These are phyloP conservation scores for Peribatodes rhomboidaria DNA, from an alignment of 2,888 invertebrate species.

Conservation along the genomic window DNA sequence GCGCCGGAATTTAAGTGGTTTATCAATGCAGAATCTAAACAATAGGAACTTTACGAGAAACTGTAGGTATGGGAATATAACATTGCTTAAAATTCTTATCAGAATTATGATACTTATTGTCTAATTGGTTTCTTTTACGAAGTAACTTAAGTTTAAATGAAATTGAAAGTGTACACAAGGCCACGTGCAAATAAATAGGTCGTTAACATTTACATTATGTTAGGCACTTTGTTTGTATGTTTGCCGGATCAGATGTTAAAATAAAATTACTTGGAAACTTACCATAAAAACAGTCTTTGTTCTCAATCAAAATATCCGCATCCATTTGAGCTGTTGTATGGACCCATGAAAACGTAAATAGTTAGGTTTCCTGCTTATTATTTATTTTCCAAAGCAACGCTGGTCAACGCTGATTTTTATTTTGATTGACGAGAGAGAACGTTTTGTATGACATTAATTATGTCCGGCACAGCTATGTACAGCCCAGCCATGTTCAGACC, in stretches of 20 bases:
- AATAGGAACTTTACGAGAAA: neutral
- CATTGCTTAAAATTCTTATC: conserved; percentile 8
- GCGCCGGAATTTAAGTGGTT: neutral
- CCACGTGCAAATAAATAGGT: conserved; percentile 59
- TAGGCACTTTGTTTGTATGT: conserved; percentile 63
- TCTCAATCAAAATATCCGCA: conserved; percentile 72
- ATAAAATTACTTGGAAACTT: conserved; percentile 49
- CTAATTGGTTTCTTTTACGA: conserved; percentile 26
- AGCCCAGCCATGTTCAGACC: no score
- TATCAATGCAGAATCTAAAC: conserved; percentile 19
- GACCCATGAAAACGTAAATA: conserved; percentile 35
- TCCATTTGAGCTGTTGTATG: conserved; percentile 74
- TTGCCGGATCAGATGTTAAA: conserved; percentile 51
- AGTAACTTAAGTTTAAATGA: conserved; percentile 31
- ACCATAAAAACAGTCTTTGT: conserved; percentile 76
- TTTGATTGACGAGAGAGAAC: no score
- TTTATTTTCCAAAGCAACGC: no score
- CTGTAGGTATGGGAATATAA: no score
- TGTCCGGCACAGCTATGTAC: no score
- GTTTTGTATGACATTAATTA: no score
- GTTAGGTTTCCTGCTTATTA: no score
- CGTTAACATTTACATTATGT: conserved; percentile 58
- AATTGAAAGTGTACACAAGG: conserved; percentile 68
- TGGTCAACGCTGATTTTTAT: no score
- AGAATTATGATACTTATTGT: conserved; percentile 19